Conservation (phyloP, 2,113 vertebrate species). For the Notechis scutatus region DNA sequence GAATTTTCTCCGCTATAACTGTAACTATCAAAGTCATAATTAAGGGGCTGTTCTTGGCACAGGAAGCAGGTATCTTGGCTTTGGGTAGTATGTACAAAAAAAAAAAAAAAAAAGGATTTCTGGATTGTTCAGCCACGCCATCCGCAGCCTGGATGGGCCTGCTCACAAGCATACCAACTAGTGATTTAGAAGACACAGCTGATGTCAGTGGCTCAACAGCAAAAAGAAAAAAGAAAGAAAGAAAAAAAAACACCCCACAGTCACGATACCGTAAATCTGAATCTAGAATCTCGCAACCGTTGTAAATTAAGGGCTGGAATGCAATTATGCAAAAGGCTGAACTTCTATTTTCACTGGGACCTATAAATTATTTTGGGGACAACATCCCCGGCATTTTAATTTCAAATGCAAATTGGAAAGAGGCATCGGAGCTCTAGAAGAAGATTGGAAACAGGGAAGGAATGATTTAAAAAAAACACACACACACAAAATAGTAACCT, state of each 20-base stretch:
- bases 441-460: neutral
- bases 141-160: neutral
- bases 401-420: neutral
- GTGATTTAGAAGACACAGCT: neutral
- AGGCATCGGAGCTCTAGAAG: neutral
- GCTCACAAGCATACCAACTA: neutral
- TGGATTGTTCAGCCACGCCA: neutral
- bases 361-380: neutral
- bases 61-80: neutral
- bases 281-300: neutral
- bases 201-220: neutral
- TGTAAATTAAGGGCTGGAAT: neutral
- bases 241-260: neutral
- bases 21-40: neutral
- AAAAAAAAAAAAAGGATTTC: rapidly evolving
- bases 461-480: neutral
- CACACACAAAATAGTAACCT: neutral
- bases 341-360: neutral
- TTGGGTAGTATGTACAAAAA: neutral
- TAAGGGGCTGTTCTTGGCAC: neutral
- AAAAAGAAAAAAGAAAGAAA: too few relatives aligned
- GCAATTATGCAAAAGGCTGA: neutral
- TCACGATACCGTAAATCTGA: neutral
- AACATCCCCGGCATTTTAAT: neutral
- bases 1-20: neutral